phyloP scores from a whole-genome alignment of 2,888 invertebrate genomes.

The Nomada ruficornis region DNA sequence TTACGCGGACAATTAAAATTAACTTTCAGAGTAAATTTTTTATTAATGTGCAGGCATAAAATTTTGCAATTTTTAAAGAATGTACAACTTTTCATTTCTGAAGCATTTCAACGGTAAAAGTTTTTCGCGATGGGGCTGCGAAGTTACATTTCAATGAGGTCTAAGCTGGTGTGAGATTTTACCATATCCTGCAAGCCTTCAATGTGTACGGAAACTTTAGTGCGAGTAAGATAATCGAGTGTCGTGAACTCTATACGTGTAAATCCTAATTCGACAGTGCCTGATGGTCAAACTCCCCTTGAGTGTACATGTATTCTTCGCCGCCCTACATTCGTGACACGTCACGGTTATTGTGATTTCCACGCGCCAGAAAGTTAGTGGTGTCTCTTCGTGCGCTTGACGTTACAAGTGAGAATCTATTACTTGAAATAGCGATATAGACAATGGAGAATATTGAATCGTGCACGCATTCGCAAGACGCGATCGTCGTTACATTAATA shows the following conservation, averaged over 20 bases:
- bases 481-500: background rate
- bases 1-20: no score
- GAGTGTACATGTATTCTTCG: background rate
- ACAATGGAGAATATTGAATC: background rate
- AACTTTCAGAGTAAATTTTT: no score
- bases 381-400: background rate
- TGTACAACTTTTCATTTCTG: no score
- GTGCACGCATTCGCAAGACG: background rate
- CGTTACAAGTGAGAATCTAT: background rate
- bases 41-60: no score
- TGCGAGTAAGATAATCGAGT: constrained; percentile 1
- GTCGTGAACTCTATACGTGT: constrained; percentile 3
- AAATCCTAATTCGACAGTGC: constrained; percentile 20
- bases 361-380: background rate
- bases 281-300: constrained; percentile 22
- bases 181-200: background rate
- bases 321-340: constrained; percentile 2
- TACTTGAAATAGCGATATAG: background rate
- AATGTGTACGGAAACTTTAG: background rate
- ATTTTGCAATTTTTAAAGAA: no score
- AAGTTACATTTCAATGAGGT: background rate
- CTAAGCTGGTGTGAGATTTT: background rate
- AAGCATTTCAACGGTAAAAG: no score
- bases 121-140: no score
- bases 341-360: constrained; percentile 23